These are phyloP conservation scores for Cirrhinus molitorella DNA, from an alignment of 2,797 vertebrate genomes.

Conservation along the genomic window DNA sequence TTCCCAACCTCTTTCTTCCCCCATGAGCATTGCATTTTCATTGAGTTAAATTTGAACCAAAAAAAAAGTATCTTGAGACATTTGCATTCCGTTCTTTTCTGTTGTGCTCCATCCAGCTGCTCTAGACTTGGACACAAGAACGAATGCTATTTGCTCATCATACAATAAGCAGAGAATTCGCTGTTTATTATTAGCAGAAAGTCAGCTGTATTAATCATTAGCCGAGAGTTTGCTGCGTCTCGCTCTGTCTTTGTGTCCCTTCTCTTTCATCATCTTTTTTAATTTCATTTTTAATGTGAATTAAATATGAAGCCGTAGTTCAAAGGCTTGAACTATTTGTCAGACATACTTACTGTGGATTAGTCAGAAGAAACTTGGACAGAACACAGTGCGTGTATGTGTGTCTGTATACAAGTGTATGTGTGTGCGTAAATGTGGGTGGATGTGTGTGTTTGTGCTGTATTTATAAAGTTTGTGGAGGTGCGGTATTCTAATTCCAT, in stretches of 20 bases:
- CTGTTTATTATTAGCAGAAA: slow-evolving; percentile 26
- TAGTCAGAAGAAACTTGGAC: not conserved
- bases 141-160: not conserved
- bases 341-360: slow-evolving; percentile 18
- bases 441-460: not conserved
- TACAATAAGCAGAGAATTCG: not conserved
- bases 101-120: not conserved
- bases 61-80: not conserved
- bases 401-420: not conserved
- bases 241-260: not conserved
- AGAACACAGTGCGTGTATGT: not conserved
- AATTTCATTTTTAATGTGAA: slow-evolving; percentile 13
- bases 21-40: not conserved
- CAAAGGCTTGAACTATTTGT: slow-evolving; percentile 17
- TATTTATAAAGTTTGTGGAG: not conserved
- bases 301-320: not conserved
- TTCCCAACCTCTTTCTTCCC: not conserved
- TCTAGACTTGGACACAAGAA: not conserved
- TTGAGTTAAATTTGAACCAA: too few relatives aligned
- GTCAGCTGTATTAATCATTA: not conserved
- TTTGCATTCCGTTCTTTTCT: not conserved
- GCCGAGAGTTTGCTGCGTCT: not conserved
- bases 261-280: slow-evolving; percentile 22
- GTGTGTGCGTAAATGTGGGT: not conserved
- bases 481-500: slow-evolving; percentile 11